Base-by-base conservation (phyloP, 2,888 invertebrate genomes). In the Nasonia oneida region DNA sequence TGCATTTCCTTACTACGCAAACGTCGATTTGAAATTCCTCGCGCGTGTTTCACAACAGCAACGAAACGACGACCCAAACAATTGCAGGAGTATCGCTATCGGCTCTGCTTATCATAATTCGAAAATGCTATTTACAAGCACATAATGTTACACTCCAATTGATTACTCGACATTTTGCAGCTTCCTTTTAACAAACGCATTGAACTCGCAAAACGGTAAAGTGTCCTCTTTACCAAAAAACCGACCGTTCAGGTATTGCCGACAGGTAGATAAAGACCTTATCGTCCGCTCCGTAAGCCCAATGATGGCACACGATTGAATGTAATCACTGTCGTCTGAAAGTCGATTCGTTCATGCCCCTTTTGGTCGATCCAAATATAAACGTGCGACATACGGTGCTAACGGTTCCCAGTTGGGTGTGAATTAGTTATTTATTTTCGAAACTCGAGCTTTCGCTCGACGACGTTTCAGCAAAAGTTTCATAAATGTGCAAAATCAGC, bases 251-350 rank as follows among this genome's bases (percentile, higher is more conserved):
- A 14, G 50, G 67, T 75, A 53, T 73, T 42, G 81, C 18, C 53
- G 53, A 53, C 82, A 12, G 18, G n/a, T 2, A 18, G n/a, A 76
- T 75, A 76, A 82, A 76, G 50, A 23, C 53, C 18, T 18, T 53
- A 53, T 76, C 76, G 76, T 82, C 82, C 67, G 18, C 18, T 50
- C 6, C 71, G 37, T 57, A n/a, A 18, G 39, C n/a, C 15, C 39
- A 39, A 76, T 76, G 47, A 82, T 82, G 53, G 57, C 70, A 76
- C 53, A 29, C 23, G 18, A 76, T 29, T 81, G 47, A 76, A 33
- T n/a, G 53, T 76, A 70, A 82, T 70, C 76, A 70, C n/a, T 81
- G 74, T 39, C 37, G 23, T 47, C 39, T 53, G n/a, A 70, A 76
- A 82, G 15, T 39, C 70, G 39, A 82, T 50, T 37, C 47, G 18